Conservation (phyloP, 2,888 invertebrate species). For the Zygaena filipendulae region DNA sequence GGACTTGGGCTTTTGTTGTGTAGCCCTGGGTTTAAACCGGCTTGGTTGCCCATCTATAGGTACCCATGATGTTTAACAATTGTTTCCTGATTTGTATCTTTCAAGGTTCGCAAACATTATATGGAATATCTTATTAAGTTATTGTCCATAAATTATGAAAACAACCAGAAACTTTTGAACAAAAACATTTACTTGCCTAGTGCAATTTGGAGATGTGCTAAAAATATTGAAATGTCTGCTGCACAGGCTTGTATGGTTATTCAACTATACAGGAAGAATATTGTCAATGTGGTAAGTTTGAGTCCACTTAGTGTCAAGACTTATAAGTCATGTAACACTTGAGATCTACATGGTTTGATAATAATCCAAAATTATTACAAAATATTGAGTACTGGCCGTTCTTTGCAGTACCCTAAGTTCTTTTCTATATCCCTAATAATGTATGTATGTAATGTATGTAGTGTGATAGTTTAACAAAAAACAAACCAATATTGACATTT, state of each 20-base stretch:
- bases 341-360: no score
- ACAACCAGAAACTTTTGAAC: slow-evolving; percentile 39
- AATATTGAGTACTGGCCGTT: no score
- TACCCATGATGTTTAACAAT: background rate
- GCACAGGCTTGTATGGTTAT: slow-evolving; percentile 53
- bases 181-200: slow-evolving; percentile 54
- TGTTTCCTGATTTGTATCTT: slow-evolving; percentile 12
- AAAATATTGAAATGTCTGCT: slow-evolving; percentile 48
- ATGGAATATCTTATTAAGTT: slow-evolving; percentile 52
- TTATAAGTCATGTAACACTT: no score
- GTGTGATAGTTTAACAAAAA: no score
- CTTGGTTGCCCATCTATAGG: background rate
- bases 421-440: no score
- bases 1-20: no score
- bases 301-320: no score
- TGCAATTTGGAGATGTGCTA: slow-evolving; percentile 59
- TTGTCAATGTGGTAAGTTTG: slow-evolving; percentile 36
- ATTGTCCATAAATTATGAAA: slow-evolving; percentile 49
- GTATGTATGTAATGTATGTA: no score
- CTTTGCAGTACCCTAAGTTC: no score
- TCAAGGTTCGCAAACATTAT: slow-evolving; percentile 57
- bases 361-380: no score
- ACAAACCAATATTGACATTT: no score
- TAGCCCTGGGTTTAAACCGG: no score
- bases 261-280: slow-evolving; percentile 48